Evolutionary conservation across 2,888 invertebrate species (phyloP).

Genomic region (Gari tellinella): DNA sequence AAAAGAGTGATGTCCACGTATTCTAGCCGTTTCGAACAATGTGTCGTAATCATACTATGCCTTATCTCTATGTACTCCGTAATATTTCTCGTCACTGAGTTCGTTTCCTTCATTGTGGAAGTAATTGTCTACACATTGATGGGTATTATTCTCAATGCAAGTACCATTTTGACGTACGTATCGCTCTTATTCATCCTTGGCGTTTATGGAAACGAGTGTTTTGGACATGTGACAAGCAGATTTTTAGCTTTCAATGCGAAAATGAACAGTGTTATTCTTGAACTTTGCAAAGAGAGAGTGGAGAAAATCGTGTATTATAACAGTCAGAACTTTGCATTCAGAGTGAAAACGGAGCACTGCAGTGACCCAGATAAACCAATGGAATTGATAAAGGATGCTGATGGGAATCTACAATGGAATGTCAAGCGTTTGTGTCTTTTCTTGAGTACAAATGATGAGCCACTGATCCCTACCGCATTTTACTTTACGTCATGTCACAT

Average conservation of each 20-base stretch:
- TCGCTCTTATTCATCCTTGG: constrained; percentile 72
- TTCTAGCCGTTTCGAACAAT: constrained; percentile 45
- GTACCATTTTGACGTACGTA: constrained; percentile 72
- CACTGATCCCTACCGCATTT: constrained; percentile 59
- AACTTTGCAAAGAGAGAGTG: constrained; percentile 38
- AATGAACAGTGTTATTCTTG: constrained; percentile 65
- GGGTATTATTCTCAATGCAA: constrained; percentile 80
- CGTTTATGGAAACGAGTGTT: constrained; percentile 77
- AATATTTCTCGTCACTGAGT: constrained; percentile 77
- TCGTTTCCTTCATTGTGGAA: constrained; percentile 79
- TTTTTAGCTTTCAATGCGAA: constrained; percentile 79
- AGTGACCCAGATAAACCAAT: constrained; percentile 47
- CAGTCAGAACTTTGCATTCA: constrained; percentile 68
- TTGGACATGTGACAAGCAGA: constrained; percentile 74
- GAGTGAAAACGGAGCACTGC: constrained; percentile 62
- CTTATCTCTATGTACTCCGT: constrained; percentile 71
- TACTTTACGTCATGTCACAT: constrained; percentile 61
- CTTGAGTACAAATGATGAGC: constrained; percentile 51
- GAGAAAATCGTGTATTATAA: constrained; percentile 27
- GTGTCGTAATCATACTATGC: constrained; percentile 65
- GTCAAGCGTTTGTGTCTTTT: constrained; percentile 48
- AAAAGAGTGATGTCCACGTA: constrained; percentile 30
- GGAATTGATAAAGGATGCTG: constrained; percentile 9
- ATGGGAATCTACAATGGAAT: constrained; percentile 49
- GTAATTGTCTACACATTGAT: constrained; percentile 77